Evolutionary conservation across 2,888 invertebrate genomes (phyloP), one percentile per base, ranked within the genome.

Genomic region (Neoaliturus tenellus): DNA sequence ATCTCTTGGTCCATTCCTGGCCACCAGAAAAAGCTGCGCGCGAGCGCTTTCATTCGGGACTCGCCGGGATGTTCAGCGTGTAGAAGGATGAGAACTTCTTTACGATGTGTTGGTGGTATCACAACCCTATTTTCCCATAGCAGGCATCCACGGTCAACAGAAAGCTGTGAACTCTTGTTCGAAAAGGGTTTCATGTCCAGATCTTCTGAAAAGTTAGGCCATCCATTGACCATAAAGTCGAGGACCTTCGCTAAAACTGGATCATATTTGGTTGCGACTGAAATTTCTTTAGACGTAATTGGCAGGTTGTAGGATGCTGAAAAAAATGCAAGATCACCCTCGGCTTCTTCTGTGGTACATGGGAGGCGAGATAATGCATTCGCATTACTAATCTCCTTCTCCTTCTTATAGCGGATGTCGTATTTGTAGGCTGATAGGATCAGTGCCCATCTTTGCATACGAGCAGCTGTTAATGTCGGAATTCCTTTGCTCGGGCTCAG

Each of bases 21-120:
- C 81, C 81, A 81, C 62, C 33, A 81, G 10, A 80, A 62, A 67
- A 35, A 81, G 23, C 81, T 81, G 23, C 35, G 55, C 17, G 55
- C 51, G 17, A 80, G 58, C 10, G 55, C 25, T 20, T 55, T 81
- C 20, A 62, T 81, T 58, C 48, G 28, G 0, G 58, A 55, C 0
- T 58, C 58, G n/a, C 62, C 81, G 2, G 41, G 55, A 35, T 81
- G 62, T 39, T 55, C 58, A 17, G 25, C 41, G 39, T 78, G 81
- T 35, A 81, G 23, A 6, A 58, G 44, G 1, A 62, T 20, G 31
- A 69, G 33, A 8, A 69, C 20, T 33, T 69, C 69, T 33, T 31
- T 2, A 1, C 20, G 31, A 69, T 69, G 69, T 3, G 35, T 69
- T 1, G 69, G 69, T 3, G 69, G 69, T 4, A 69, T n/a, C 4